Conservation (phyloP, 2,113 vertebrate genomes). For the Oncorhynchus kisutch region DNA sequence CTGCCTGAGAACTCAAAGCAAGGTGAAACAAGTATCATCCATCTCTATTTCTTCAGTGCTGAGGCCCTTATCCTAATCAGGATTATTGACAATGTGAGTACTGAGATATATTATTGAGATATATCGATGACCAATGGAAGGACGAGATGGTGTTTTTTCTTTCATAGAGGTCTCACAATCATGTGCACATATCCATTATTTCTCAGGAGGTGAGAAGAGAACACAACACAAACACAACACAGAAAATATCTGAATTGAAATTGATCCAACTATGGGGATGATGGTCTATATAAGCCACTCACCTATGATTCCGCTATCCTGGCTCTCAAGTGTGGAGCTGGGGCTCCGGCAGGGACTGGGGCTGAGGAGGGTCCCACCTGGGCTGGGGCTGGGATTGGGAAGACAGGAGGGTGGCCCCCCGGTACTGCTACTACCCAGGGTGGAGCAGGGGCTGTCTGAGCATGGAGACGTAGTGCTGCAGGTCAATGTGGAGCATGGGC, state of each 20-base stretch:
- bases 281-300: constrained; percentile 50
- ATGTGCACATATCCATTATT: too few species aligned
- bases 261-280: too few species aligned
- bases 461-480: constrained; percentile 81
- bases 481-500: constrained; percentile 93
- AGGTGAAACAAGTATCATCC: too few species aligned
- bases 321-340: constrained; percentile 97
- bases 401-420: constrained; percentile 13
- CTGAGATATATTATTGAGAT: background rate
- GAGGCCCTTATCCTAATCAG: background rate
- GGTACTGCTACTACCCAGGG: constrained; percentile 45
- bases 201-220: too few species aligned
- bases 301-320: constrained; percentile 98
- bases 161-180: too few species aligned
- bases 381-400: constrained; percentile 77
- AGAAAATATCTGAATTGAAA: too few species aligned
- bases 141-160: background rate
- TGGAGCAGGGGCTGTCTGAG: constrained; percentile 71
- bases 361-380: constrained; percentile 88
- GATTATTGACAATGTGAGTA: background rate
- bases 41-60: too few species aligned
- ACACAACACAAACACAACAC: too few species aligned
- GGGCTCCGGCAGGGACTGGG: constrained; percentile 83
- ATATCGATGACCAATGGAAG: background rate
- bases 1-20: too few species aligned